These are phyloP conservation scores for Malurus alboscapulatus DNA, from an alignment of 2,113 vertebrate genomes.

Conservation along the genomic window DNA sequence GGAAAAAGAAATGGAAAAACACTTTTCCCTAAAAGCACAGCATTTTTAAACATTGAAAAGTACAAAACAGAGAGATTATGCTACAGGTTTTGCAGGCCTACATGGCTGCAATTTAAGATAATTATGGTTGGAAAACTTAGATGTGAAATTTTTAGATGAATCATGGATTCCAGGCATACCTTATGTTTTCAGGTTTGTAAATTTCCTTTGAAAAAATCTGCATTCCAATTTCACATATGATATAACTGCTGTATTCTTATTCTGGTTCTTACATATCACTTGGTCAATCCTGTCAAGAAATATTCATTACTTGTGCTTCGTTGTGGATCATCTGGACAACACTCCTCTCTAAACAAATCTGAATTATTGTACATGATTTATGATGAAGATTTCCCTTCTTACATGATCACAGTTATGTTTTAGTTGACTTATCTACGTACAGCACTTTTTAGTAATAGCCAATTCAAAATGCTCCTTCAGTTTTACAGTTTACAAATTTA, in stretches of 20 bases:
- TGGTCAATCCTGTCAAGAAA: neutral
- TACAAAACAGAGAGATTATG: neutral
- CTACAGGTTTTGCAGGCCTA: neutral
- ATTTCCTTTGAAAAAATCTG: neutral
- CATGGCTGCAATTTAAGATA: neutral
- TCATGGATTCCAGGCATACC: neutral
- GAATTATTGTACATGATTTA: neutral
- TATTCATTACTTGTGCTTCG: neutral
- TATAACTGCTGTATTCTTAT: neutral
- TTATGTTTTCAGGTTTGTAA: neutral
- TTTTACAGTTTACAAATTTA: constrained; percentile 8
- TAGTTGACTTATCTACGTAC: neutral
- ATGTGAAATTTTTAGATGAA: neutral
- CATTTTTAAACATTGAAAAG: neutral
- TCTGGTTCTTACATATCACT: neutral
- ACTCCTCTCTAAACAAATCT: neutral
- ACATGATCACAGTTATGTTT: neutral
- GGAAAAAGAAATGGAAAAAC: neutral
- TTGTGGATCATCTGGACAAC: neutral
- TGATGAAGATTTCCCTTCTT: neutral
- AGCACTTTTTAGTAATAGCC: neutral
- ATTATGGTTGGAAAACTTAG: neutral
- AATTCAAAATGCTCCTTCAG: neutral
- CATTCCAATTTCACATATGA: neutral
- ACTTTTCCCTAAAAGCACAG: neutral